Conservation (phyloP, 1,140 invertebrate genomes). For the Trichoplusia ni region DNA sequence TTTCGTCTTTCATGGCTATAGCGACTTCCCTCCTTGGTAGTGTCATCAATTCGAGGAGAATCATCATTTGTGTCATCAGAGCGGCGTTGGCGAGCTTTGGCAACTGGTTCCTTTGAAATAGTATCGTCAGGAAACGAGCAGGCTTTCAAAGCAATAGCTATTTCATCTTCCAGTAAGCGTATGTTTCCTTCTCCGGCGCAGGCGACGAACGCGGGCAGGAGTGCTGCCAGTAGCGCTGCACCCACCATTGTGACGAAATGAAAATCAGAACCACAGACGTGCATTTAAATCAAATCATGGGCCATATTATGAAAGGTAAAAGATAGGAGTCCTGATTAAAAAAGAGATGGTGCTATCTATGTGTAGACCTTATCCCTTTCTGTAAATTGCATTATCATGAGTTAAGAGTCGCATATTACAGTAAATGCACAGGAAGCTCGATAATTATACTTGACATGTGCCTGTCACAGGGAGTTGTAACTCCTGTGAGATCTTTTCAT, state of each 20-base stretch:
- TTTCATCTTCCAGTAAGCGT: conserved; percentile 64
- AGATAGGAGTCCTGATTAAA: too few species aligned
- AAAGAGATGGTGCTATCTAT: too few species aligned
- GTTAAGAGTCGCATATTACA: too few species aligned
- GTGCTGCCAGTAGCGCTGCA: conserved; percentile 38
- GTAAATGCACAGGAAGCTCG: conserved; percentile 54
- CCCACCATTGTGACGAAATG: conserved; percentile 39
- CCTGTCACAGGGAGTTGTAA: conserved; percentile 42
- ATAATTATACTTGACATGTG: conserved; percentile 57
- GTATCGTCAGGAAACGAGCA: conserved; percentile 42
- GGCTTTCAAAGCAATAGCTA: conserved; percentile 51
- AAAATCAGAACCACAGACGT: conserved; percentile 15
- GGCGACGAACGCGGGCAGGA: conserved; percentile 44
- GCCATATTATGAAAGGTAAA: too few species aligned
- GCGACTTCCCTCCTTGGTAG: conserved; percentile 38
- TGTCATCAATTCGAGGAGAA: conserved; percentile 52
- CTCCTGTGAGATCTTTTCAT: conserved; percentile 15
- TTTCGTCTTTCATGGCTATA: conserved; percentile 62
- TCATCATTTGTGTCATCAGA: conserved; percentile 38
- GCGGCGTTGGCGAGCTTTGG: conserved; percentile 43
- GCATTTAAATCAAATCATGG: conserved; percentile 42
- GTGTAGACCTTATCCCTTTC: too few species aligned
- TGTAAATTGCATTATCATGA: too few species aligned
- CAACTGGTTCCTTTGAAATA: background rate
- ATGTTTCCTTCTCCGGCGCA: conserved; percentile 66